These are phyloP conservation scores for Bombus haemorrhoidalis DNA, from an alignment of 1,140 invertebrate species.

Conservation along the genomic window DNA sequence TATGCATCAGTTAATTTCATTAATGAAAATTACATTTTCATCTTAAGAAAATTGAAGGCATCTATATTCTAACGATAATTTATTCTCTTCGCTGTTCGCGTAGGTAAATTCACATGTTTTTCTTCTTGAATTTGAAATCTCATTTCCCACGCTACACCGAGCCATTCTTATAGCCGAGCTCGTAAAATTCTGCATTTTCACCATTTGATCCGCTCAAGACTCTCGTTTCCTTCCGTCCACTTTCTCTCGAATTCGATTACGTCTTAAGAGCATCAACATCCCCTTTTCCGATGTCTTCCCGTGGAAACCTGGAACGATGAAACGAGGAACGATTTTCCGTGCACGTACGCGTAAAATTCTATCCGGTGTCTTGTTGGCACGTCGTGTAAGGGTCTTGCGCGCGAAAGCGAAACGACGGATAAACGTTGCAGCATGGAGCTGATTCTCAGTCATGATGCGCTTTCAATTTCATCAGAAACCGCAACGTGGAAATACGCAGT, in stretches of 20 bases:
- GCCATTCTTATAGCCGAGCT: not conserved
- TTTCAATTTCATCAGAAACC: slow-evolving; percentile 59
- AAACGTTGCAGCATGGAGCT: slow-evolving; percentile 28
- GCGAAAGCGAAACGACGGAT: slow-evolving; percentile 21
- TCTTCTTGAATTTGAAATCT: not conserved
- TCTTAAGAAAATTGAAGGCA: not conserved
- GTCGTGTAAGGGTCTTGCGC: slow-evolving; percentile 13
- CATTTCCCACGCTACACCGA: not conserved
- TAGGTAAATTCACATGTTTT: not conserved
- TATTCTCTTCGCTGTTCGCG: too few species aligned
- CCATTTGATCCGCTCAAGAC: not conserved
- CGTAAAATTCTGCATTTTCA: not conserved
- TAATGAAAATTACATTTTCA: not conserved
- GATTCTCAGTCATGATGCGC: slow-evolving; percentile 29
- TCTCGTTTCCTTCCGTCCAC: not conserved
- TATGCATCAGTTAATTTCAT: not conserved
- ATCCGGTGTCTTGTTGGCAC: too few species aligned
- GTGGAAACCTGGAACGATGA: too few species aligned
- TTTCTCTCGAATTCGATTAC: slow-evolving; percentile 33
- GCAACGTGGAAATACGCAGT: not conserved
- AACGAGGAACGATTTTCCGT: slow-evolving; percentile 30
- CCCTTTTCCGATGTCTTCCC: slow-evolving; percentile 8
- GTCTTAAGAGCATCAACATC: slow-evolving; percentile 10
- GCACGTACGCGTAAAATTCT: slow-evolving; percentile 41
- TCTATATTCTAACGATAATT: not conserved